These are phyloP conservation scores for Tympanuchus pallidicinctus DNA, from an alignment of 2,113 vertebrate genomes.

Conservation along the genomic window DNA sequence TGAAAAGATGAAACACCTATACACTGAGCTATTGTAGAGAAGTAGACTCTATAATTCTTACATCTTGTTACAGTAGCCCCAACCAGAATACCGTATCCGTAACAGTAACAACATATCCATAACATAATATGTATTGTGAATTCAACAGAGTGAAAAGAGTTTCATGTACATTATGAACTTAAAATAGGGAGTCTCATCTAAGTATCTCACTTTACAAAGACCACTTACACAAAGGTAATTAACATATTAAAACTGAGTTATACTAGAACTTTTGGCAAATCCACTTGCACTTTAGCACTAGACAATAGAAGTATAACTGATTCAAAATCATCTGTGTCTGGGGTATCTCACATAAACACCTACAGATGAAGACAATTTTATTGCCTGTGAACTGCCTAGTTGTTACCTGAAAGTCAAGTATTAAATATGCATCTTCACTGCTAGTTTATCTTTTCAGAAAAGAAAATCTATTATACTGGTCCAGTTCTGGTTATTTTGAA, in stretches of 20 bases:
- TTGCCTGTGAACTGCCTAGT: neutral
- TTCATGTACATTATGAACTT: neutral
- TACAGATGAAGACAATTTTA: neutral
- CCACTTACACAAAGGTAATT: neutral
- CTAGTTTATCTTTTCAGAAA: neutral
- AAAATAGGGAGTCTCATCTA: neutral
- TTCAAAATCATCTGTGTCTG: neutral
- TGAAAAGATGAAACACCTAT: neutral
- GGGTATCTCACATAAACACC: neutral
- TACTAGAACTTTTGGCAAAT: slow-evolving; percentile 7
- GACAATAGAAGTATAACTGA: neutral
- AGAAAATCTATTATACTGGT: neutral
- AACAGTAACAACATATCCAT: neutral
- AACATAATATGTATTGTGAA: neutral
- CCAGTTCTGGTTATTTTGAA: neutral
- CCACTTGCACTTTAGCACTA: neutral
- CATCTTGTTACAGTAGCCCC: neutral
- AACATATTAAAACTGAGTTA: slow-evolving; percentile 18
- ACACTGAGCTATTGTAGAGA: neutral
- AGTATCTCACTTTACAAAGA: neutral
- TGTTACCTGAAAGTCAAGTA: neutral
- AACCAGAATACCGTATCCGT: neutral
- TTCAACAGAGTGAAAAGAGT: neutral
- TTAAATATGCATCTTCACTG: neutral
- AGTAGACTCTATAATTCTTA: neutral